Evolutionary conservation across 1,140 invertebrate species (phyloP).

Genomic region (Bombus polaris): DNA sequence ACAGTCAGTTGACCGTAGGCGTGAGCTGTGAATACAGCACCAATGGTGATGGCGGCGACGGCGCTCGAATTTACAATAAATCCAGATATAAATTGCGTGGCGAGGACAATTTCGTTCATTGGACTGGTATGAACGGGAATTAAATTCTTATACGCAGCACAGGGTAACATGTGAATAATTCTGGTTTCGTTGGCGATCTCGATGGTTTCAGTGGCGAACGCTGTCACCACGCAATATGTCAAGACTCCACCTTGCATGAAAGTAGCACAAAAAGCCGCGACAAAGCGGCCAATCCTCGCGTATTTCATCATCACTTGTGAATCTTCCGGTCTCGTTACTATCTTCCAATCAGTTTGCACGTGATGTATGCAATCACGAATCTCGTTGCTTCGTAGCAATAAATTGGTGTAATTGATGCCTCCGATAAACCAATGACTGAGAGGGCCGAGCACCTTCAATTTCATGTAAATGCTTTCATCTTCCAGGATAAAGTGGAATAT

Average conservation of each 20-base stretch:
- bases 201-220: neutral
- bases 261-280: constrained; percentile 39
- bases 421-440: constrained; percentile 48
- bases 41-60: constrained; percentile 37
- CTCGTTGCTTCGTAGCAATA: constrained; percentile 26
- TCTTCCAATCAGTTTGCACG: constrained; percentile 51
- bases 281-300: constrained; percentile 38
- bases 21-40: constrained; percentile 52
- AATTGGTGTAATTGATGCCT: constrained; percentile 43
- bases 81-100: constrained; percentile 22
- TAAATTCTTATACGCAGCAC: constrained; percentile 34
- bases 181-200: constrained; percentile 9
- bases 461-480: neutral
- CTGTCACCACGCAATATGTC: constrained; percentile 24
- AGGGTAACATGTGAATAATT: constrained; percentile 23
- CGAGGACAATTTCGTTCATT: constrained; percentile 49
- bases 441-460: constrained; percentile 31
- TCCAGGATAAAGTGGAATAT: constrained; percentile 30
- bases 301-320: constrained; percentile 51
- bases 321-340: constrained; percentile 18
- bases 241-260: constrained; percentile 62
- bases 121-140: constrained; percentile 28
- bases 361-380: constrained; percentile 51
- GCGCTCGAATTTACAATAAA: constrained; percentile 50
- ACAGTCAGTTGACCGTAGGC: constrained; percentile 52